Percentiles rank a stretch among this genome's conserved stretches.
Evolutionary conservation across 2,888 invertebrate genomes (phyloP).

Genomic region (Drosophila barbarae): DNA sequence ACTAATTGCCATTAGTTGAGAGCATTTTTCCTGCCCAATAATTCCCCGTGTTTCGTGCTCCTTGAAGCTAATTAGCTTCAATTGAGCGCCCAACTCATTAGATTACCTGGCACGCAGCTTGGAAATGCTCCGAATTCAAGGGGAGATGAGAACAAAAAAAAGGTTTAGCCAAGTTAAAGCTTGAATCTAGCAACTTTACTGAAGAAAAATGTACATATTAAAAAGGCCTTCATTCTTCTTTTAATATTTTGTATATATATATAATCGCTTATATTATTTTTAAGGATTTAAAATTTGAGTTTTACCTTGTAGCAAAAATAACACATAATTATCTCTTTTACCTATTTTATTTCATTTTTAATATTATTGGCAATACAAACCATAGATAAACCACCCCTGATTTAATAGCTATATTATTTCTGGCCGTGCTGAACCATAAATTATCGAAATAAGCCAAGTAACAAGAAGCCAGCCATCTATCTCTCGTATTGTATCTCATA

Average conservation of each 20-base stretch:
- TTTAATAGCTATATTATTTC: slow-evolving; percentile 15
- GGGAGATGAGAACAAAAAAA: background rate
- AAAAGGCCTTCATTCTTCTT: background rate
- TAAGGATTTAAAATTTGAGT: background rate
- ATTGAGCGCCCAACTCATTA: slow-evolving; percentile 79
- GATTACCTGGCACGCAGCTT: slow-evolving; percentile 51
- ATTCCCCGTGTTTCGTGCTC: slow-evolving; percentile 1
- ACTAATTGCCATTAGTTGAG: slow-evolving; percentile 78
- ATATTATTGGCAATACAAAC: background rate
- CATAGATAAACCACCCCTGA: background rate
- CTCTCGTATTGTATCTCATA: slow-evolving; percentile 49
- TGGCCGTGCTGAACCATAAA: slow-evolving; percentile 57
- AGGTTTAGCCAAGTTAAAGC: slow-evolving; percentile 19
- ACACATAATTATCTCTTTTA: background rate
- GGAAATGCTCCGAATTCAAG: slow-evolving; percentile 1
- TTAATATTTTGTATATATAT: too few relatives aligned
- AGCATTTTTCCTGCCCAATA: slow-evolving; percentile 57
- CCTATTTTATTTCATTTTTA: background rate
- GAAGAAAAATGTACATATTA: background rate
- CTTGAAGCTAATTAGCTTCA: slow-evolving; percentile 72
- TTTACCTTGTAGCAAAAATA: background rate
- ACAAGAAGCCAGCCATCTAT: slow-evolving; percentile 23
- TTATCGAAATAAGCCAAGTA: slow-evolving; percentile 66
- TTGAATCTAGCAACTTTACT: background rate
- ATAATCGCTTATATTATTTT: accelerated